Conservation (phyloP, 2,888 invertebrate genomes). For the Unio pictorum region DNA sequence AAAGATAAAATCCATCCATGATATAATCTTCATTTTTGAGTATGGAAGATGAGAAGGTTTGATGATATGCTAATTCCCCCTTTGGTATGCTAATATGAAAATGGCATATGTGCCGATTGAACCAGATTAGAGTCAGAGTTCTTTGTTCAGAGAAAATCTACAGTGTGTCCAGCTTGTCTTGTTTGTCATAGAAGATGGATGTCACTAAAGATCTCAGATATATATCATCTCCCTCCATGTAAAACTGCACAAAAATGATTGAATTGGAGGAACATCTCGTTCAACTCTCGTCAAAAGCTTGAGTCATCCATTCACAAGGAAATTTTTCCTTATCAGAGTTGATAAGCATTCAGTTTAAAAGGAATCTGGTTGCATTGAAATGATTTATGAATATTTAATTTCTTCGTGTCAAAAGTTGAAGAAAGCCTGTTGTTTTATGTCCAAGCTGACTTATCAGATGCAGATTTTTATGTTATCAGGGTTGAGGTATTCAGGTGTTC, state of each 20-base stretch:
- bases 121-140: conserved; percentile 39
- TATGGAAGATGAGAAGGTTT: conserved; percentile 40
- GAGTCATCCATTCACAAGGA: too few relatives aligned
- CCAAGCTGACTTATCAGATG: too few relatives aligned
- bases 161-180: background rate
- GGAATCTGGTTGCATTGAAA: too few relatives aligned
- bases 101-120: conserved; percentile 32
- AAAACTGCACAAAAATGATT: conserved; percentile 15
- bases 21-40: conserved; percentile 27
- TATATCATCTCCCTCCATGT: conserved; percentile 21
- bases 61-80: conserved; percentile 39
- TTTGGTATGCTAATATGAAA: conserved; percentile 37
- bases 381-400: too few relatives aligned
- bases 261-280: too few relatives aligned
- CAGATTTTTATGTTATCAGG: too few relatives aligned
- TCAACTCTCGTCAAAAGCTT: too few relatives aligned
- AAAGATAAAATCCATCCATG: conserved; percentile 24
- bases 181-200: conserved; percentile 41
- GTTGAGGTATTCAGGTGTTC: too few relatives aligned
- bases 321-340: too few relatives aligned
- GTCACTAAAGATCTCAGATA: conserved; percentile 25
- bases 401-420: too few relatives aligned
- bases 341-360: too few relatives aligned
- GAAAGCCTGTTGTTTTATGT: too few relatives aligned
- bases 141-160: conserved; percentile 35